Evolutionary conservation across 2,888 invertebrate genomes (phyloP).

Genomic region (Pecten maximus): DNA sequence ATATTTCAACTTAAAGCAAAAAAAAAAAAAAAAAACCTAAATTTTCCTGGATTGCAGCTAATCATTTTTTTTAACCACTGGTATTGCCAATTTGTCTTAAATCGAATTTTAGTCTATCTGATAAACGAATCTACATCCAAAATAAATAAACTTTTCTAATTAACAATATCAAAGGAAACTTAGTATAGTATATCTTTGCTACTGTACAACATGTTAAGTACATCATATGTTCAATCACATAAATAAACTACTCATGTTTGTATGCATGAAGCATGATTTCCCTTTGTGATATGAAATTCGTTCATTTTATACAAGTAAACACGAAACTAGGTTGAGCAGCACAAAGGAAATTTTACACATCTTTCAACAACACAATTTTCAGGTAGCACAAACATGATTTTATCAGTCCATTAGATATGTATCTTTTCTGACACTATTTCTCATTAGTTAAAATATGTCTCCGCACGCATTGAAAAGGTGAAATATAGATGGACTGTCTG

Average conservation of each 20-base stretch:
- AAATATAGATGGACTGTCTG: too few relatives aligned
- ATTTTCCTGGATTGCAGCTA: too few relatives aligned
- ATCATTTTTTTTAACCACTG: too few relatives aligned
- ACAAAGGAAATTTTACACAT: background rate
- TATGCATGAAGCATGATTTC: background rate
- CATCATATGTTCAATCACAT: background rate
- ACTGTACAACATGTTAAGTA: background rate
- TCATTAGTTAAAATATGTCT: background rate
- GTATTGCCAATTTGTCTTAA: too few relatives aligned
- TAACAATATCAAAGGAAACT: background rate
- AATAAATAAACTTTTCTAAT: too few relatives aligned
- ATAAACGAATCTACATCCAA: too few relatives aligned
- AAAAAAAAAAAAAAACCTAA: too few relatives aligned
- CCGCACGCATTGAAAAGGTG: too few relatives aligned
- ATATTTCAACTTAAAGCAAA: too few relatives aligned
- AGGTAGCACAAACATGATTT: background rate
- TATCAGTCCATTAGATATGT: background rate
- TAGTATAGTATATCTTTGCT: background rate
- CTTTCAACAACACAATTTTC: background rate
- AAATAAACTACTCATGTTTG: background rate
- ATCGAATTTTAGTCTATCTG: too few relatives aligned
- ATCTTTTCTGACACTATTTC: background rate
- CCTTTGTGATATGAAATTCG: background rate
- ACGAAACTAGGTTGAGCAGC: background rate
- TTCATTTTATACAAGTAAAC: background rate